Evolutionary conservation across 2,888 invertebrate species (phyloP), one percentile per base, ranked within the genome.

Genomic region (Cephalotes varians): DNA sequence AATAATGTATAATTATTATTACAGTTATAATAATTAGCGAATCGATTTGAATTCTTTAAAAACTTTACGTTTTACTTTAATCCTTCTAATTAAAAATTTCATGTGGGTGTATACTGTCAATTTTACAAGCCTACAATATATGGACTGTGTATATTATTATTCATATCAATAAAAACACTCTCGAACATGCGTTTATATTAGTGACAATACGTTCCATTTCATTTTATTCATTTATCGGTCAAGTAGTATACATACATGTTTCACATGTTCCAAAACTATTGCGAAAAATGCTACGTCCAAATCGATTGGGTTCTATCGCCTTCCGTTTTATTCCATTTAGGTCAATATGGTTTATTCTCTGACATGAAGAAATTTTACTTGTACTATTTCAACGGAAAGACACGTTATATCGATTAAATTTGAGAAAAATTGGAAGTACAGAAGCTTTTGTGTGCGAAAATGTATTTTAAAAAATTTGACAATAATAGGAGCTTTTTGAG

Each of bases 161-260:
- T 40, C 31, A 21, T 31, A 21, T 31, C 15, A 56, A 77, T 77
- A 77, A 77, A 25, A 56, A 10, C 47, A 21, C 25, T 54, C 28
- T 65, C 40, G 25, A 54, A 40, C 25, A 7, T 21, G 3, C 34
- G 9, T 54, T 21, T 2, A 9, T 51, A 9, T 76, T 60, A 60
- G 60, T 60, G 3, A 51, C 37, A 25, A 37, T 25, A 64, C 5
- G 62, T 49, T 51, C 34, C 40, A 54, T 34, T 18, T 28, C 12
- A 12, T 12, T 49, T 65, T 34, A 51, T 37, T 76, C 40, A 65
- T 64, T 12, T 21, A 51, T n/a, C 9, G 2, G 25, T 37, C 28
- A 18, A 65, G 4, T 25, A 40, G 7, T n/a, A 37, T 25, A 37
- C 12, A 37, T 37, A 9, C n/a, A n/a, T 25, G 10, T 25, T 64